Base-by-base conservation (phyloP, 35 echinoderm and acorn worm species). In the Hemicentrotus pulcherrimus region DNA sequence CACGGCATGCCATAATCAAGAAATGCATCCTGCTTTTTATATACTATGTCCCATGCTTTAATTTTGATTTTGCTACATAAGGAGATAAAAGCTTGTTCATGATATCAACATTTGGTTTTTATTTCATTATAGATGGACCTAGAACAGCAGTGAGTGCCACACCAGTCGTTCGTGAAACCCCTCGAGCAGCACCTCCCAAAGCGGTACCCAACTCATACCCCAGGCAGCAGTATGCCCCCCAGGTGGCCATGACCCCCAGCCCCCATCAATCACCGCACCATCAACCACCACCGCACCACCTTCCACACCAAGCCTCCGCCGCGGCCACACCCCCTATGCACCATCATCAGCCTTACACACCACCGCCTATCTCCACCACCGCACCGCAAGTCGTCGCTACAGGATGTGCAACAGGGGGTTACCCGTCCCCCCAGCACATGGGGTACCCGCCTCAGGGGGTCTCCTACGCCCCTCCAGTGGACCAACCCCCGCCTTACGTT, bases 331-430 rank as follows among this genome's bases (percentile, higher is more conserved):
- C 91, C 13, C 46, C 46, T 31, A 14, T 46, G 45, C 91, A 93
- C 48, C 91, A 93, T 47, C 91, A 93, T 55, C 91, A 93, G 91
- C 91, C 91, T 58, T 93, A 93, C 30, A 24, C 91, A 31, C 47
- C 16, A 58, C 46, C 91, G 48, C 48, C 45, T 41, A 33, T 47
- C 35, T 30, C 47, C 30, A 47, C 91, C n/a, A 19, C 48, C 3
- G 91, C 91, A 58, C 91, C 91, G 19, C 91, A 46, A 90, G 32
- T 5, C 88, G 46, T 90, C 30, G n/a, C 46, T 5, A 31, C 91
- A 30, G 48, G 24, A 14, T 46, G 91, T 47, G 91, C 91, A 58
- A 46, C 91, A 31, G 91, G 46, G 16, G 88, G 88, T 18, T 93
- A 93, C 91, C 91, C 47, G 10, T 47, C 91, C 9, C 91, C 45